phyloP scores from a whole-genome alignment of 2,797 vertebrate species.

The Notamacropus eugenii region DNA sequence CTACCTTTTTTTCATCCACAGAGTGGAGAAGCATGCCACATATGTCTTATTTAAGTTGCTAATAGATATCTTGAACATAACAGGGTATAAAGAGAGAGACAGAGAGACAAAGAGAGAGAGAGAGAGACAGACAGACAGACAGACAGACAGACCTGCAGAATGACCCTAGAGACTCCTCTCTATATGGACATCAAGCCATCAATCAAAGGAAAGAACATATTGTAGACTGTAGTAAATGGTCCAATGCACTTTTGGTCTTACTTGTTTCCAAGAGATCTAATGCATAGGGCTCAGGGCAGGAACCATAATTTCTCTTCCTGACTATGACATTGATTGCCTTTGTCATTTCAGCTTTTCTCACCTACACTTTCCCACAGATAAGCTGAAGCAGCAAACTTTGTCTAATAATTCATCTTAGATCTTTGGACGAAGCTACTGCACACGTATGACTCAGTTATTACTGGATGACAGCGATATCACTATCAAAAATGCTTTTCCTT shows the following conservation, averaged over 20 bases:
- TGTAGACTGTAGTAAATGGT: neutral
- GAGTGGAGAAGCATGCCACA: neutral
- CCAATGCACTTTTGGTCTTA: neutral
- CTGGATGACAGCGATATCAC: too few relatives aligned
- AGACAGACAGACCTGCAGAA: neutral
- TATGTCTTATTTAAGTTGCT: constrained; percentile 13
- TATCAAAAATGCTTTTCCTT: neutral
- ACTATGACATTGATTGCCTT: neutral
- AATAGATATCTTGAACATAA: neutral
- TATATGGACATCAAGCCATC: neutral
- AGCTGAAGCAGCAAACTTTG: neutral
- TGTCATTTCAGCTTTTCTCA: neutral
- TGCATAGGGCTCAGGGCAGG: neutral
- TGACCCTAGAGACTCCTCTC: neutral
- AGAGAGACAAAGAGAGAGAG: too few relatives aligned
- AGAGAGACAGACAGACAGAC: too few relatives aligned
- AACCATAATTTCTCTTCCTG: neutral
- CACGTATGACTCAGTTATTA: neutral
- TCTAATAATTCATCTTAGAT: neutral
- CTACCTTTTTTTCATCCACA: neutral
- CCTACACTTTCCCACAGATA: neutral
- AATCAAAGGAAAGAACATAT: neutral
- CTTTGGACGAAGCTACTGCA: neutral
- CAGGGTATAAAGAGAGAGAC: too few relatives aligned
- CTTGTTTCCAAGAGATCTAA: neutral